phyloP scores from a whole-genome alignment of 2,113 vertebrate genomes.

The Ophiodon elongatus region DNA sequence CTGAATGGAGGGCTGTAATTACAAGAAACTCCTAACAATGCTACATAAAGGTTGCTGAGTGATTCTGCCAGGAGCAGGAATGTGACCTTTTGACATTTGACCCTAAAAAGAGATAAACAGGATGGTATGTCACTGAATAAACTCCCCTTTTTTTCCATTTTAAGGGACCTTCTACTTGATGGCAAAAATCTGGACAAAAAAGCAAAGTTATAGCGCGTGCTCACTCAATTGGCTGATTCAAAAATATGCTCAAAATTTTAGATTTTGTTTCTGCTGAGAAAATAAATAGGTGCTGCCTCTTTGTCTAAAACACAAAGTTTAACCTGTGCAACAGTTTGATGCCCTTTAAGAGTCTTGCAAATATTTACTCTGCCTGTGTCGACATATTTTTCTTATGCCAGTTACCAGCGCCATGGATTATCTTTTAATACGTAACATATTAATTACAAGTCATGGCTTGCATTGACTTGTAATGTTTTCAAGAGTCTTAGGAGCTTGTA shows the following conservation, averaged over 20 bases:
- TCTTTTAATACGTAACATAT: not conserved
- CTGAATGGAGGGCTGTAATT: slow-evolving; percentile 25
- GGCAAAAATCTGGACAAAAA: slow-evolving; percentile 25
- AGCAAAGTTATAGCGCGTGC: not conserved
- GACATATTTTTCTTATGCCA: not conserved
- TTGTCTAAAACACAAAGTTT: not conserved
- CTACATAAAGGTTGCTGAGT: slow-evolving; percentile 48
- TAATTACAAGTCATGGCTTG: slow-evolving; percentile 38
- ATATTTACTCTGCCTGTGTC: slow-evolving; percentile 15
- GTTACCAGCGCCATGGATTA: not conserved
- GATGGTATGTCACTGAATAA: slow-evolving; percentile 56
- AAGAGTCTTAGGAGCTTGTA: not conserved
- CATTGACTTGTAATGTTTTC: not conserved
- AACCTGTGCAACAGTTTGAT: not conserved
- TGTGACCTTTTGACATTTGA: slow-evolving; percentile 78
- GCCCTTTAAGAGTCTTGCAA: not conserved
- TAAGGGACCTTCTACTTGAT: slow-evolving; percentile 3
- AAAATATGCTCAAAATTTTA: not conserved
- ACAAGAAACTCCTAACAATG: slow-evolving; percentile 25
- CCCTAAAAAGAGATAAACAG: slow-evolving; percentile 68
- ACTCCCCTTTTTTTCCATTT: slow-evolving; percentile 29
- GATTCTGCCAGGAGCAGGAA: slow-evolving; percentile 69
- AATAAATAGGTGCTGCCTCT: not conserved
- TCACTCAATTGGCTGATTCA: not conserved
- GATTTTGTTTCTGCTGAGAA: not conserved